These are phyloP conservation scores for Lypha dubia DNA, from an alignment of 2,888 invertebrate genomes.

Conservation along the genomic window DNA sequence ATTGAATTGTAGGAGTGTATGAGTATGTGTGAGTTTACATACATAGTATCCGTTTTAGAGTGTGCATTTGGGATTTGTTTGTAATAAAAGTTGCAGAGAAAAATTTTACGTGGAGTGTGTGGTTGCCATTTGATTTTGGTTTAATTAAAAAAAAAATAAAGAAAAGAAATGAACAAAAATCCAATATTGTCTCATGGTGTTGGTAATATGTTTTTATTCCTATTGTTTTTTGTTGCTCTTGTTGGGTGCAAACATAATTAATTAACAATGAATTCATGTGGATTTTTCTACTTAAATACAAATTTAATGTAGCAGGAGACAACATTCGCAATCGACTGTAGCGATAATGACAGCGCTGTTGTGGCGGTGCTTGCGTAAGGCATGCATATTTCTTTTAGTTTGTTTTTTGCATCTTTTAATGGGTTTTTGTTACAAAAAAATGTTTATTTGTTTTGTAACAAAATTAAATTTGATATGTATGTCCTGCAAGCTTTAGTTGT, in stretches of 20 bases:
- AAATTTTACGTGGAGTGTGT: constrained; percentile 11
- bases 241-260: not conserved
- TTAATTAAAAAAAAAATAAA: too few relatives aligned
- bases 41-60: constrained; percentile 2
- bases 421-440: constrained; percentile 2
- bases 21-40: not conserved
- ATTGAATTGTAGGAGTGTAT: not conserved
- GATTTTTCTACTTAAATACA: constrained; percentile 41
- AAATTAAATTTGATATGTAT: not conserved
- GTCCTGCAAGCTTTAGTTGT: not conserved
- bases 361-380: constrained; percentile 5
- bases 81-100: constrained; percentile 34
- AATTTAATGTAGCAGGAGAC: constrained; percentile 40
- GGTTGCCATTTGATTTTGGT: not conserved
- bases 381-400: not conserved
- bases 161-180: too few relatives aligned
- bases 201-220: not conserved
- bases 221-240: too few relatives aligned
- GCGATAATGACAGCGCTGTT: not conserved
- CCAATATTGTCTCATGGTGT: not conserved
- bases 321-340: constrained; percentile 20
- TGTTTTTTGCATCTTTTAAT: constrained; percentile 17
- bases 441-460: not conserved
- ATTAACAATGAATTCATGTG: constrained; percentile 52
- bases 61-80: constrained; percentile 35